phyloP scores from a whole-genome alignment of 2,888 invertebrate species.

The Antitype chi region DNA sequence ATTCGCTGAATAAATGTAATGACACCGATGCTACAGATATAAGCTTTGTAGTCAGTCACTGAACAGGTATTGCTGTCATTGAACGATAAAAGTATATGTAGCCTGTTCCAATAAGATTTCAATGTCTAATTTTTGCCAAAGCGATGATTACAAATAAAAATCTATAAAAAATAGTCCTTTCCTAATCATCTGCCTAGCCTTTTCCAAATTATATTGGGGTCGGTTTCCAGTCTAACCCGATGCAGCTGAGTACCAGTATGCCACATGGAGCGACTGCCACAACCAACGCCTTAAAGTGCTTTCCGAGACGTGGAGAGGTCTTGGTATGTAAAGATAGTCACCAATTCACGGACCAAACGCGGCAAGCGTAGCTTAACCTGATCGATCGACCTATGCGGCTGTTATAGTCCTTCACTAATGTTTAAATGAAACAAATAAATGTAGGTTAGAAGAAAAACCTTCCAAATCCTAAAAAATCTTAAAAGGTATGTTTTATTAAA shows the following conservation, averaged over 20 bases:
- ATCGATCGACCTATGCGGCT: too few species aligned
- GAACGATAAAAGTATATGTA: background rate
- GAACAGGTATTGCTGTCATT: constrained; percentile 24
- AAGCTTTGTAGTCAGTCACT: constrained; percentile 26
- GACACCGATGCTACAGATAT: constrained; percentile 37
- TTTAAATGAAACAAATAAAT: constrained; percentile 24
- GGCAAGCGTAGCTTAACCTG: too few species aligned
- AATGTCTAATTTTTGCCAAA: background rate
- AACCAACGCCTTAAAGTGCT: too few species aligned
- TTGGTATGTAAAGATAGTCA: too few species aligned
- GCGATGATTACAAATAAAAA: too few species aligned
- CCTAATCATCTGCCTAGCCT: too few species aligned
- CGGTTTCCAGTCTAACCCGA: too few species aligned
- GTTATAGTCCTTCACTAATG: background rate
- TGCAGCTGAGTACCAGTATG: too few species aligned
- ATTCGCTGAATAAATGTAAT: constrained; percentile 66
- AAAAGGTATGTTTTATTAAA: constrained; percentile 59
- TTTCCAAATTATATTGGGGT: too few species aligned
- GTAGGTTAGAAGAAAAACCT: constrained; percentile 6
- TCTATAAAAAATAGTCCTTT: background rate
- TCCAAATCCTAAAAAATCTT: constrained; percentile 35
- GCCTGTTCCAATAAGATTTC: background rate
- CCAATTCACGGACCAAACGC: too few species aligned
- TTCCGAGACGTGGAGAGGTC: too few species aligned
- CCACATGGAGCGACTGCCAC: too few species aligned